These are phyloP conservation scores for Pedionomus torquatus DNA, from an alignment of 2,113 vertebrate species.

Conservation along the genomic window DNA sequence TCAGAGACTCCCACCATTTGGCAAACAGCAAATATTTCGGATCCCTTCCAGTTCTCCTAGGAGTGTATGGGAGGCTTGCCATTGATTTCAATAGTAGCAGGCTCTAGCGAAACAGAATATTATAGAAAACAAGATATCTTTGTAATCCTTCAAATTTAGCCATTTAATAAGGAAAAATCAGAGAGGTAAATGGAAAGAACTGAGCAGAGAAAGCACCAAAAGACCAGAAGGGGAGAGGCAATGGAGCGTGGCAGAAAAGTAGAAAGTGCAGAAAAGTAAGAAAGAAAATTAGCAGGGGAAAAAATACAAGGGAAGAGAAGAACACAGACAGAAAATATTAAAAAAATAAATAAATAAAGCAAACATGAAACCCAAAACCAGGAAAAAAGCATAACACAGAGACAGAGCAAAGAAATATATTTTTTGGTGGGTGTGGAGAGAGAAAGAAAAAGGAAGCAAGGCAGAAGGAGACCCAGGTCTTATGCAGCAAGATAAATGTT, in stretches of 20 bases:
- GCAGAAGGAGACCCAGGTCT: neutral
- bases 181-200: neutral
- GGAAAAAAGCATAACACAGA: neutral
- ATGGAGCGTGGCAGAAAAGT: neutral
- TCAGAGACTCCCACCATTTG: neutral
- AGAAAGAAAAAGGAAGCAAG: neutral
- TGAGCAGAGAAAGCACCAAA: neutral
- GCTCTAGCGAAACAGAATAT: constrained; percentile 56
- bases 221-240: neutral
- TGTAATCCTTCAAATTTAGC: constrained; percentile 45
- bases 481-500: neutral
- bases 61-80: neutral
- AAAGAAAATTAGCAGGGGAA: neutral
- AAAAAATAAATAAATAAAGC: too few species aligned
- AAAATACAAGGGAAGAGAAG: neutral
- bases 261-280: neutral
- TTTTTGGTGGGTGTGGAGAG: neutral
- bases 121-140: constrained; percentile 56
- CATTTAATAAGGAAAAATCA: constrained; percentile 31
- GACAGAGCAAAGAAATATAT: neutral
- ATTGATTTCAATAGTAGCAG: neutral
- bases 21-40: constrained; percentile 42
- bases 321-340: neutral
- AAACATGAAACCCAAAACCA: neutral
- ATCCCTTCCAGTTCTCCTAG: neutral